Evolutionary conservation across 2,797 vertebrate genomes (phyloP).

Genomic region (Serranus cabrilla): DNA sequence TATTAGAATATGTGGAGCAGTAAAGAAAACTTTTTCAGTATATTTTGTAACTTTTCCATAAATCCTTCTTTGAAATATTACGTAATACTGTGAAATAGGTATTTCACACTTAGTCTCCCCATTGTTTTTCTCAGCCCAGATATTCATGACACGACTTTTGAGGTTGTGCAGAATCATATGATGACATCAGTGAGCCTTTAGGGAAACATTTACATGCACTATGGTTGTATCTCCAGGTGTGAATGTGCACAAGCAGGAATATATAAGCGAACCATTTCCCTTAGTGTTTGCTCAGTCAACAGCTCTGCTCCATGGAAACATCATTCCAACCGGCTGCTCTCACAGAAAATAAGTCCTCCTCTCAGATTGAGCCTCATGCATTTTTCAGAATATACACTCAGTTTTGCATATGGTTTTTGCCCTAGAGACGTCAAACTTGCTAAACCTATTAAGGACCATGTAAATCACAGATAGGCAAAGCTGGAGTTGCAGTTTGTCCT

Average conservation of each 20-base stretch:
- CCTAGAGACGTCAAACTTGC: constrained; percentile 45
- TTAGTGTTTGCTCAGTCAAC: constrained; percentile 41
- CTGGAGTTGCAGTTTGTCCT: constrained; percentile 32
- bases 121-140: background rate
- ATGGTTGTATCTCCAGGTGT: constrained; percentile 2
- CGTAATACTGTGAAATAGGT: background rate
- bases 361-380: constrained; percentile 42
- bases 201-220: background rate
- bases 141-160: background rate
- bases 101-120: background rate
- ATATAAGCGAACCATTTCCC: constrained; percentile 4
- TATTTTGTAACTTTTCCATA: background rate
- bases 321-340: constrained; percentile 11
- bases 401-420: constrained; percentile 45
- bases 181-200: background rate
- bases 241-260: background rate
- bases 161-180: background rate
- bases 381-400: constrained; percentile 52
- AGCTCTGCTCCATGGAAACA: constrained; percentile 13
- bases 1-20: background rate
- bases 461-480: constrained; percentile 42
- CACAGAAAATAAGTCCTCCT: constrained; percentile 3
- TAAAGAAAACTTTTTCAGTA: background rate
- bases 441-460: constrained; percentile 56
- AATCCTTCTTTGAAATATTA: background rate